A percentile compares a stretch with the other conserved stretches of the same genome.
Evolutionary conservation across 2,888 invertebrate species (phyloP).

Genomic region (Scrobipalpa atriplicella): DNA sequence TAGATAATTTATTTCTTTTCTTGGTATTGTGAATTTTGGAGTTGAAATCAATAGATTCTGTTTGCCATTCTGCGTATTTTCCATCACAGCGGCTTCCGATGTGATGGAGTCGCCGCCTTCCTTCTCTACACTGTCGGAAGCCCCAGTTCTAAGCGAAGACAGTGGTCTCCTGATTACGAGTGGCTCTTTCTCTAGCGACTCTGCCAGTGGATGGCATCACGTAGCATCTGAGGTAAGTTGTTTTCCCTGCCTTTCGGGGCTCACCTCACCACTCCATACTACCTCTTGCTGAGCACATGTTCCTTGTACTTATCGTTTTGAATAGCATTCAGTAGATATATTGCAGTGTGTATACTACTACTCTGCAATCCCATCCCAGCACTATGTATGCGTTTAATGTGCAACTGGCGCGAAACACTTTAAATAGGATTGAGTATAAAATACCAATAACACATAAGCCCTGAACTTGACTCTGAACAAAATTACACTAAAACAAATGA

Average conservation of each 20-base stretch:
- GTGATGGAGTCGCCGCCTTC: constrained; percentile 91
- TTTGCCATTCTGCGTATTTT: constrained; percentile 50
- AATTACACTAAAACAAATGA: too few relatives aligned
- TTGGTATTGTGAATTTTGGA: constrained; percentile 46
- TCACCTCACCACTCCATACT: too few relatives aligned
- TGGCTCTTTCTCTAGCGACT: constrained; percentile 89
- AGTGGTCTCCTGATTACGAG: constrained; percentile 88
- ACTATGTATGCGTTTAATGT: neutral
- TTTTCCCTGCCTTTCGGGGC: neutral
- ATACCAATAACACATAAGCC: too few relatives aligned
- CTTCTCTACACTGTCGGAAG: constrained; percentile 88
- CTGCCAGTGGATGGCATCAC: constrained; percentile 86
- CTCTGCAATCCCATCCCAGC: neutral
- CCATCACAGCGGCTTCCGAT: constrained; percentile 47
- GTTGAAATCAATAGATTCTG: constrained; percentile 49
- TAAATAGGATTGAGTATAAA: too few relatives aligned
- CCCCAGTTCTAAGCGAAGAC: constrained; percentile 88
- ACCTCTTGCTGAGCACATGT: neutral
- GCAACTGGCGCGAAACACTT: too few relatives aligned
- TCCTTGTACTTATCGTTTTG: constrained; percentile 18
- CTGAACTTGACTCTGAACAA: too few relatives aligned
- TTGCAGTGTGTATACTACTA: neutral
- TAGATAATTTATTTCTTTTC: neutral
- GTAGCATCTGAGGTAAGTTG: constrained; percentile 85
- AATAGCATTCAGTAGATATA: neutral